Base-by-base conservation (phyloP, 2,797 vertebrate species). In the Pyrocephalus nanus region DNA sequence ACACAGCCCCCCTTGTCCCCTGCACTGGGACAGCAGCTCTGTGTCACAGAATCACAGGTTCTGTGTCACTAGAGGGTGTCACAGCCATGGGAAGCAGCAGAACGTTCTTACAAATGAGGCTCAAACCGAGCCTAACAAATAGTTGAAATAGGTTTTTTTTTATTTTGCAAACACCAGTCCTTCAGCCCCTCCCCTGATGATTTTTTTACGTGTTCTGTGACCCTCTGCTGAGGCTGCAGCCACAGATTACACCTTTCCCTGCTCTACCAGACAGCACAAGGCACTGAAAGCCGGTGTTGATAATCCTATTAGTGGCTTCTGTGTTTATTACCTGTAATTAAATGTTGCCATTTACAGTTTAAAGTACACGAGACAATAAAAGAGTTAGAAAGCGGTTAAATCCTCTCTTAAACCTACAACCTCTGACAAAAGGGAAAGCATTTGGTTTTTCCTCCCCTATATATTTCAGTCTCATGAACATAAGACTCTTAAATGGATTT, bases 1-100 rank as follows among this genome's bases (percentile, higher is more conserved):
- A 7, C 55, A 29, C 62, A 27, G 55, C 19, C 57, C 58, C 16
- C 17, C 0, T 2, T 36, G 54, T 7, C 54, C 55, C 72, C 48
- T 11, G 2, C 1, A 4, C 65, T 51, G 36, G 36, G 47, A 51
- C 62, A 14, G 55, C 77, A 61, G 78, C 62, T 43, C 20, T 15
- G 43, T 32, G 78, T 13, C 72, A 34, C 77, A 9, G 53, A 15
- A 4, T 19, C 72, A 5, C 58, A 26, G 51, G 0, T 22, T 45
- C n/a, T 32, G 79, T 60, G 88, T 79, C 96, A n/a, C 96, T 90
- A 95, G 96, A 96, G 95, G 96, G 95, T 83, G 82, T 62, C 72
- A 25, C 77, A 86, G 83, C 62, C 93, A 11, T 18, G 89, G 75
- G 57, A 96, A 96, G 92, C 54, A 4, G 27, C 66, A 3, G 65